These are phyloP conservation scores for Drosophila sp. DNA, from an alignment of 1,140 invertebrate species.

Conservation along the genomic window DNA sequence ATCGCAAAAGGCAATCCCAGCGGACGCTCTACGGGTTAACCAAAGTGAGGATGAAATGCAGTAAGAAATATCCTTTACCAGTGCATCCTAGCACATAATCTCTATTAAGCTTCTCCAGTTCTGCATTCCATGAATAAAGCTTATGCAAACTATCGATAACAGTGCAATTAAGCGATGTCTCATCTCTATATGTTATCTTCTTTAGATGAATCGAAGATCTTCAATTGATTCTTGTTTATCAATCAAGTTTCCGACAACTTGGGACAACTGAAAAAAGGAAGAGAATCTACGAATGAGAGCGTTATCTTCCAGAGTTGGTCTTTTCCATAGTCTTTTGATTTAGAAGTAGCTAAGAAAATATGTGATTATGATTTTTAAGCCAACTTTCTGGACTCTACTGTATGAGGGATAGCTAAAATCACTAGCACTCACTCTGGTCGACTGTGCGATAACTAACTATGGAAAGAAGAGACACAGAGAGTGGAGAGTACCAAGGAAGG, in stretches of 20 bases:
- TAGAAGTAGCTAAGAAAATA: too few relatives aligned
- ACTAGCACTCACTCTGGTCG: slow-evolving; percentile 4
- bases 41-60: slow-evolving; percentile 17
- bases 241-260: too few relatives aligned
- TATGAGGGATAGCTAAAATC: background rate
- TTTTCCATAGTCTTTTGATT: too few relatives aligned
- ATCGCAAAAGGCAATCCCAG: slow-evolving; percentile 10
- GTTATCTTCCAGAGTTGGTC: too few relatives aligned
- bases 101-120: background rate
- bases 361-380: too few relatives aligned
- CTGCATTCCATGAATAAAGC: background rate
- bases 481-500: background rate
- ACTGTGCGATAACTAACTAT: slow-evolving; percentile 4
- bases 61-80: background rate
- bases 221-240: background rate
- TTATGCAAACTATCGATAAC: background rate
- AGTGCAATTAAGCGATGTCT: background rate
- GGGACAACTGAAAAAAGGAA: too few relatives aligned
- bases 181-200: background rate
- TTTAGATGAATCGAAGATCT: too few relatives aligned
- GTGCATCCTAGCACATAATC: background rate
- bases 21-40: slow-evolving; percentile 16
- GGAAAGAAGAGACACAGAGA: background rate
- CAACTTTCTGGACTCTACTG: background rate
- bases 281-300: too few relatives aligned